phyloP scores from a whole-genome alignment of 1,140 invertebrate species.

The Melitaea cinxia region DNA sequence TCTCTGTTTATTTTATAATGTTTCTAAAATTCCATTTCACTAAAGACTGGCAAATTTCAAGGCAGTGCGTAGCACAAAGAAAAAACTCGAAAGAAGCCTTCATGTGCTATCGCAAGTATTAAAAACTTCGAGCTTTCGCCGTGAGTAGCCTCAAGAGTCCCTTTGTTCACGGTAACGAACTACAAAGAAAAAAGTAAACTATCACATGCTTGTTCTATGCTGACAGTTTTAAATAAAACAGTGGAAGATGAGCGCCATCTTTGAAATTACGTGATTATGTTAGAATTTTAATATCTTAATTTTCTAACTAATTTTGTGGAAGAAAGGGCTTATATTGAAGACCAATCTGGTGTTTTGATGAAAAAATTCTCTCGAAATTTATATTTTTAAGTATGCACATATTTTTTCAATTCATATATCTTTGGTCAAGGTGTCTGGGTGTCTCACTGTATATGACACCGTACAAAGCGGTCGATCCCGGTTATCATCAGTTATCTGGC shows the following conservation, averaged over 20 bases:
- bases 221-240: not conserved
- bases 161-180: slow-evolving; percentile 3
- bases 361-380: not conserved
- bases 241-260: not conserved
- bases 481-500: too few species aligned
- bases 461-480: too few species aligned
- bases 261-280: not conserved
- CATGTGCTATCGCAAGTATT: not conserved
- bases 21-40: too few species aligned
- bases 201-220: not conserved
- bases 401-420: too few species aligned
- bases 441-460: too few species aligned
- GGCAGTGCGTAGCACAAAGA: not conserved
- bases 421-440: too few species aligned
- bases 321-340: too few species aligned
- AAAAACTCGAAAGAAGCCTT: not conserved
- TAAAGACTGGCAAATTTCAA: too few species aligned
- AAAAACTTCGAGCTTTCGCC: slow-evolving; percentile 3
- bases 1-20: too few species aligned
- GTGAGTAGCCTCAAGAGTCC: slow-evolving; percentile 11
- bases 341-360: too few species aligned
- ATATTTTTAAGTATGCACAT: too few species aligned
- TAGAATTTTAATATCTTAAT: not conserved
- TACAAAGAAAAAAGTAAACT: slow-evolving; percentile 8
- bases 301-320: too few species aligned